Conservation (phyloP, 2,113 vertebrate species). For the Poeciliopsis turrubarensis region DNA sequence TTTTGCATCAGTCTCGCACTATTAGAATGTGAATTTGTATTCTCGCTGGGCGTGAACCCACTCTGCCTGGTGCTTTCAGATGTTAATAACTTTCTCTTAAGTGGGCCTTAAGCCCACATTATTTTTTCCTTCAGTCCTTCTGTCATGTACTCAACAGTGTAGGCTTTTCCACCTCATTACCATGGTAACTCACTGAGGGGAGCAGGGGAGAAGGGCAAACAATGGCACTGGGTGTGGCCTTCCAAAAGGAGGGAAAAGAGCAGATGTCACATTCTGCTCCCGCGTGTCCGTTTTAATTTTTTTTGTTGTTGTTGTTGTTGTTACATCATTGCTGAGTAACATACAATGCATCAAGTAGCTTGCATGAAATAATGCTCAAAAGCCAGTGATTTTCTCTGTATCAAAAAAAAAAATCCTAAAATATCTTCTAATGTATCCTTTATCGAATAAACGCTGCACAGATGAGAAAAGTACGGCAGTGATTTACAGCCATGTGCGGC, state of each 20-base stretch:
- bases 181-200: slow-evolving; percentile 61
- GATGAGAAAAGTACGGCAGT: background rate
- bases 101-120: slow-evolving; percentile 13
- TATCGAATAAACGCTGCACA: background rate
- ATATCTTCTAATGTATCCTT: background rate
- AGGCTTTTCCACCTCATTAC: slow-evolving; percentile 57
- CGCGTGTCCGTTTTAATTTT: slow-evolving; percentile 7
- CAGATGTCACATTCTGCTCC: slow-evolving; percentile 44
- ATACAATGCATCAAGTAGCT: background rate
- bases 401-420: background rate
- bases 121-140: slow-evolving; percentile 39
- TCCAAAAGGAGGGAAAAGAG: slow-evolving; percentile 12
- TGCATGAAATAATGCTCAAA: background rate
- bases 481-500: background rate
- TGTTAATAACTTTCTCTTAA: slow-evolving; percentile 50
- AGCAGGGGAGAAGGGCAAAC: slow-evolving; percentile 9
- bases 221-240: slow-evolving; percentile 47
- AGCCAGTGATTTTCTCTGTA: background rate
- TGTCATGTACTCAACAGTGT: slow-evolving; percentile 37
- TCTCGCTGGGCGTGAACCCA: background rate
- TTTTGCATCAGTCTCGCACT: background rate
- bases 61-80: slow-evolving; percentile 60
- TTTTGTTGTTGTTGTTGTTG: no score
- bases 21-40: background rate
- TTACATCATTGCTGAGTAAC: background rate